Conservation (phyloP, 2,797 vertebrate genomes). For the Loris lydekkerianus region DNA sequence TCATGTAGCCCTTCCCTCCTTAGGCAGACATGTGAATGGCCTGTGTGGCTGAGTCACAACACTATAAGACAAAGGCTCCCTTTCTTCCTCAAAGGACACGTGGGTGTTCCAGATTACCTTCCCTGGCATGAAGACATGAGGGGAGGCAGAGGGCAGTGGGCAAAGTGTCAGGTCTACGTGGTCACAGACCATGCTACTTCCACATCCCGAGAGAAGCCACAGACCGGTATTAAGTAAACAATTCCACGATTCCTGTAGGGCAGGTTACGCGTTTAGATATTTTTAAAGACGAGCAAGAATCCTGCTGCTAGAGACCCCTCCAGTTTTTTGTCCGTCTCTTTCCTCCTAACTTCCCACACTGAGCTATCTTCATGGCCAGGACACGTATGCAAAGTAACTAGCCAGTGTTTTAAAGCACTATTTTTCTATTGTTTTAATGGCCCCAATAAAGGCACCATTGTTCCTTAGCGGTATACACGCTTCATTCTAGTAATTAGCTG, state of each 20-base stretch:
- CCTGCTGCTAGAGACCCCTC: constrained; percentile 14
- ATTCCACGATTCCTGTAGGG: background rate
- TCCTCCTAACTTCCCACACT: constrained; percentile 54
- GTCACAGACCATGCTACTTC: background rate
- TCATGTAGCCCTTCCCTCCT: background rate
- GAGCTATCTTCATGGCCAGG: constrained; percentile 40
- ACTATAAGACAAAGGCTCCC: background rate
- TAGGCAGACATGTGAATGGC: background rate
- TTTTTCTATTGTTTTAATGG: constrained; percentile 83
- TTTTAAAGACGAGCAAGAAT: constrained; percentile 11
- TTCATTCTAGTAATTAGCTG: constrained; percentile 99
- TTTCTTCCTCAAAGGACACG: constrained; percentile 37
- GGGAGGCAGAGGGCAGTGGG: background rate
- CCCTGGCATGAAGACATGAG: background rate
- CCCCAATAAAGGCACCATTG: constrained; percentile 92
- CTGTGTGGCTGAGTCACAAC: background rate
- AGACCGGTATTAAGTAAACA: accelerated
- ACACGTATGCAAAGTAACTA: constrained; percentile 66
- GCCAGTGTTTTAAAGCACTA: constrained; percentile 69
- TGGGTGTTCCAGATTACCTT: background rate
- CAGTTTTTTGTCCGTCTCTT: constrained; percentile 13
- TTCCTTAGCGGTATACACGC: constrained; percentile 95
- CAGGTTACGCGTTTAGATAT: background rate
- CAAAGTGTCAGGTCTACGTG: background rate
- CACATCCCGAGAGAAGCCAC: background rate